These are phyloP conservation scores for Henricia sp. DNA, from an alignment of 53 echinoderm and acorn worm species.

Conservation along the genomic window DNA sequence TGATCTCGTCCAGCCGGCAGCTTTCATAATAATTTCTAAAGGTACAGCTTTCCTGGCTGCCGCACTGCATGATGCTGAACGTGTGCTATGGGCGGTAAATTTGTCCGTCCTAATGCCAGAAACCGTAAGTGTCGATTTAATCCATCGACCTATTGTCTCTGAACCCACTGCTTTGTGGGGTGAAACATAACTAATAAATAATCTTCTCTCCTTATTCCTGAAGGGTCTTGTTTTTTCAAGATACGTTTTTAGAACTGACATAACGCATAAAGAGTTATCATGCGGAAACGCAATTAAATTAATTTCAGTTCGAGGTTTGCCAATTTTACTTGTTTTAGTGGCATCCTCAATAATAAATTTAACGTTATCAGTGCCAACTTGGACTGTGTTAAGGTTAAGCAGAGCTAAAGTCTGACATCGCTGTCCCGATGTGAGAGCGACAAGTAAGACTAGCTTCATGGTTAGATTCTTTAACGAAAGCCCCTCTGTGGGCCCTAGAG, in stretches of 20 bases:
- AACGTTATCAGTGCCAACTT: not conserved
- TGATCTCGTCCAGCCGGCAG: conserved; percentile 10
- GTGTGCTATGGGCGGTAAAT: too few species aligned
- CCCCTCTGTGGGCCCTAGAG: conserved; percentile 6
- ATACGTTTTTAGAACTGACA: not conserved
- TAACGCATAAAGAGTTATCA: not conserved
- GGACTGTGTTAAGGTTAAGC: not conserved
- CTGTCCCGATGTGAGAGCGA: conserved; percentile 3
- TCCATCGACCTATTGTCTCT: not conserved
- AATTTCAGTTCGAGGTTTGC: not conserved
- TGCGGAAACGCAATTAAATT: not conserved
- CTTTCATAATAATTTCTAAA: conserved; percentile 8
- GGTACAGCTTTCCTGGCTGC: not conserved
- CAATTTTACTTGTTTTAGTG: too few species aligned
- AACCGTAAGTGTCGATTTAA: not conserved
- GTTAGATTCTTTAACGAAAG: not conserved
- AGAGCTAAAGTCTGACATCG: too few species aligned
- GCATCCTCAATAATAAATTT: too few species aligned
- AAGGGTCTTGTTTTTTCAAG: not conserved
- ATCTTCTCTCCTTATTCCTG: not conserved
- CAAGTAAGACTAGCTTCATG: too few species aligned
- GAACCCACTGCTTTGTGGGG: not conserved
- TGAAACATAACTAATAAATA: not conserved
- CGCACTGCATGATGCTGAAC: too few species aligned
- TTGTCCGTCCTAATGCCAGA: too few species aligned